Conservation (phyloP, 1,140 invertebrate genomes). For the Musca domestica region DNA sequence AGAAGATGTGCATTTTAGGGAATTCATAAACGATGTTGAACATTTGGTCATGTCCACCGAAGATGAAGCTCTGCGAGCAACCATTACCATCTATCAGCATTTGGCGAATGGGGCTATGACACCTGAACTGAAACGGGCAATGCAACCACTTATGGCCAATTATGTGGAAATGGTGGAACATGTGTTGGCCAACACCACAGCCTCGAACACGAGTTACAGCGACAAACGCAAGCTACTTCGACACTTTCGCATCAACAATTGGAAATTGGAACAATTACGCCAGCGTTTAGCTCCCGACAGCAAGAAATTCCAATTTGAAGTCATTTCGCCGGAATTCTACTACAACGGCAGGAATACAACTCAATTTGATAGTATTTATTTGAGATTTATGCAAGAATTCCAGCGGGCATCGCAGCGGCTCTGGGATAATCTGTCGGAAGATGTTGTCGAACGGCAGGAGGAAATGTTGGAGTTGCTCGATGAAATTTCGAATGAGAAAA, state of each 20-base stretch:
- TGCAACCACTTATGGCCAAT: background rate
- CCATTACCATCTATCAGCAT: conserved; percentile 14
- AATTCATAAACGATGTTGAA: conserved; percentile 17
- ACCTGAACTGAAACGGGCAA: conserved; percentile 8
- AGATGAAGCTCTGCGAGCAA: conserved; percentile 18
- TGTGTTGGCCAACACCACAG: background rate
- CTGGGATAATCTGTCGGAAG: conserved; percentile 20
- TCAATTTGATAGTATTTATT: conserved; percentile 28
- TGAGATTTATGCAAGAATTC: conserved; percentile 23
- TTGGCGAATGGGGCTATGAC: conserved; percentile 15
- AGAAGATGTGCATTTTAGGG: conserved; percentile 2
- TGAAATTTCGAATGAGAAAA: conserved; percentile 26
- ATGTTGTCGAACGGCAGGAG: conserved; percentile 23
- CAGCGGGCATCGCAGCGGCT: conserved; percentile 1
- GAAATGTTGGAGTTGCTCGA: conserved; percentile 25
- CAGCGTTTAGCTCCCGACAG: conserved; percentile 12
- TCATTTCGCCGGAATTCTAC: conserved; percentile 25
- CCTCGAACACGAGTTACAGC: conserved; percentile 3
- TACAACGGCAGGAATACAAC: conserved; percentile 14
- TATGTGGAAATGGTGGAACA: conserved; percentile 21
- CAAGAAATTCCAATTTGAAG: conserved; percentile 22
- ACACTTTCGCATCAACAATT: conserved; percentile 23
- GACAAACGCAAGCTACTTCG: conserved; percentile 19
- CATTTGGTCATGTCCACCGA: conserved; percentile 19
- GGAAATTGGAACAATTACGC: conserved; percentile 25